Evolutionary conservation across 2,888 invertebrate species (phyloP).

Genomic region (Seira ritae): DNA sequence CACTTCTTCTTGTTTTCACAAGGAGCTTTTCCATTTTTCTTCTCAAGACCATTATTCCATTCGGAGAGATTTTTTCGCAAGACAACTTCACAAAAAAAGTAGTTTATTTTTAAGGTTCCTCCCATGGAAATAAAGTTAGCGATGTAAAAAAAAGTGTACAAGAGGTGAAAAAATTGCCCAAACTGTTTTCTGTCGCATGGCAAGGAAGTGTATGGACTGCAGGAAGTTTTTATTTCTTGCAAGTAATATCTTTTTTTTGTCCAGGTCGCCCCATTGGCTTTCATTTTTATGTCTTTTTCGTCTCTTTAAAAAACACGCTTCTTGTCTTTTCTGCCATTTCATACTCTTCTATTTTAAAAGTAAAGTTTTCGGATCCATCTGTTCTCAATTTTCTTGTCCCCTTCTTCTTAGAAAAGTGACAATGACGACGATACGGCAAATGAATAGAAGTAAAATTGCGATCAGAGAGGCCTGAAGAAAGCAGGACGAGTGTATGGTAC

Average conservation of each 20-base stretch:
- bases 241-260: constrained; percentile 21
- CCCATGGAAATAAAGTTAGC: not conserved
- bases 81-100: not conserved
- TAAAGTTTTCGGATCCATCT: no score
- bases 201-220: not conserved
- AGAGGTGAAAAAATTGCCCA: not conserved
- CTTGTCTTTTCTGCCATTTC: constrained; percentile 34
- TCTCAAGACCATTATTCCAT: constrained; percentile 4
- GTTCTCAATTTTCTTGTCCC: not conserved
- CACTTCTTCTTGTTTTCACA: not conserved
- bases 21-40: not conserved
- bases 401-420: not conserved
- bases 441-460: no score
- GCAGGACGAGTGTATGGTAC: no score
- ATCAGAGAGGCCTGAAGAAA: no score
- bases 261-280: constrained; percentile 42
- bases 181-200: not conserved
- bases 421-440: not conserved
- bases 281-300: constrained; percentile 34
- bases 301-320: constrained; percentile 14
- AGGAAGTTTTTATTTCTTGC: constrained; percentile 1
- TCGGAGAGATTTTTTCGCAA: not conserved
- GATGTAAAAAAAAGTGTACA: not conserved
- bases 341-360: constrained; percentile 22
- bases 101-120: constrained; percentile 1